Conservation (phyloP, 2,797 vertebrate species). For the Meda fulgida region DNA sequence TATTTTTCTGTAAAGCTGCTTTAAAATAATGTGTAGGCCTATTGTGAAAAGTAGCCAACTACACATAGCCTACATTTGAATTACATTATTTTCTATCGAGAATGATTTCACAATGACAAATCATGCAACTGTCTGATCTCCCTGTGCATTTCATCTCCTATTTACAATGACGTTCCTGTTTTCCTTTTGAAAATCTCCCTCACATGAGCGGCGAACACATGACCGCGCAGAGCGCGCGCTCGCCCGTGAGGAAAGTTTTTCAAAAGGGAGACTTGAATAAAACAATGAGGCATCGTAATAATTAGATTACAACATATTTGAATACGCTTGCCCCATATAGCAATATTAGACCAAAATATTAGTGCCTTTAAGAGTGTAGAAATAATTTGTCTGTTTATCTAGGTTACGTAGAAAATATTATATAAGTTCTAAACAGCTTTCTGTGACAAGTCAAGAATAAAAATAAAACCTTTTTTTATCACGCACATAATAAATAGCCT, state of each 20-base stretch:
- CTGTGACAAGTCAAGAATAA: neutral
- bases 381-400: neutral
- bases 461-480: neutral
- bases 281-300: neutral
- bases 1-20: neutral
- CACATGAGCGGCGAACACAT: slow-evolving; percentile 75
- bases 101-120: neutral
- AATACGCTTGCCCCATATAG: neutral
- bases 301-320: neutral
- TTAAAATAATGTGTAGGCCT: neutral
- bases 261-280: neutral
- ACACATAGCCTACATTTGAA: neutral
- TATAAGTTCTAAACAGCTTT: neutral
- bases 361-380: neutral
- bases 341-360: neutral
- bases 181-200: slow-evolving; percentile 69
- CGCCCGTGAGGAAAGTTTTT: slow-evolving; percentile 28
- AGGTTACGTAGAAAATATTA: neutral
- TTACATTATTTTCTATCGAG: neutral
- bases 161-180: slow-evolving; percentile 44
- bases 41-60: neutral
- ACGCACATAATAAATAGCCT: neutral
- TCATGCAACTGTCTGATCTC: neutral
- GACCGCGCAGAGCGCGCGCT: slow-evolving; percentile 65
- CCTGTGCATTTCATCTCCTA: neutral